Evolutionary conservation across 2,888 invertebrate genomes (phyloP).

Genomic region (Loripinus fragilis): DNA sequence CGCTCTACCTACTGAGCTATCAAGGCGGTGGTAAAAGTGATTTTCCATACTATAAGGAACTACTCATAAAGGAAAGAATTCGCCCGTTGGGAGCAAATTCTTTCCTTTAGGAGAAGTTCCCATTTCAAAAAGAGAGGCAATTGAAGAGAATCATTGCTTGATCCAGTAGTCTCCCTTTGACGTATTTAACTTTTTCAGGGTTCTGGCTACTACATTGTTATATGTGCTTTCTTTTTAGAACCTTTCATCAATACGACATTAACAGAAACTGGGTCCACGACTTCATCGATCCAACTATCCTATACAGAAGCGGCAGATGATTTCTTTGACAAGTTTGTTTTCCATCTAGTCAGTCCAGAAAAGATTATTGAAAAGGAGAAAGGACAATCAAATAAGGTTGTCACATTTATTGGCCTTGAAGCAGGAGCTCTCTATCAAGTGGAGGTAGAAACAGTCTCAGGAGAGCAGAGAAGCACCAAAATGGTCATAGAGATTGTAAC

Average conservation of each 20-base stretch:
- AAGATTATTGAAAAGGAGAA: slow-evolving; percentile 54
- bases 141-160: too few relatives aligned
- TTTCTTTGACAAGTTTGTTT: slow-evolving; percentile 65
- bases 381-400: slow-evolving; percentile 41
- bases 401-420: slow-evolving; percentile 61
- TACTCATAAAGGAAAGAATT: too few relatives aligned
- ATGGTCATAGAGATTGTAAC: slow-evolving; percentile 40
- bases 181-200: too few relatives aligned
- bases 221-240: slow-evolving; percentile 42
- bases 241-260: slow-evolving; percentile 45
- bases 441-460: slow-evolving; percentile 64
- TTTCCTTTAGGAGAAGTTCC: too few relatives aligned
- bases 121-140: too few relatives aligned
- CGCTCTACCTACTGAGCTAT: too few relatives aligned
- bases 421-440: slow-evolving; percentile 68
- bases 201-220: too few relatives aligned
- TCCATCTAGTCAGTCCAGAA: slow-evolving; percentile 50
- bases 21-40: too few relatives aligned
- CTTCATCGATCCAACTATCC: slow-evolving; percentile 50
- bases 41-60: too few relatives aligned
- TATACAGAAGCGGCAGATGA: slow-evolving; percentile 59
- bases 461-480: slow-evolving; percentile 58
- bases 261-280: slow-evolving; percentile 30
- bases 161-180: too few relatives aligned
- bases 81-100: too few relatives aligned